Evolutionary conservation across 2,888 invertebrate species (phyloP), one percentile per base, ranked within the genome.

Genomic region (Aspidiotus destructor): DNA sequence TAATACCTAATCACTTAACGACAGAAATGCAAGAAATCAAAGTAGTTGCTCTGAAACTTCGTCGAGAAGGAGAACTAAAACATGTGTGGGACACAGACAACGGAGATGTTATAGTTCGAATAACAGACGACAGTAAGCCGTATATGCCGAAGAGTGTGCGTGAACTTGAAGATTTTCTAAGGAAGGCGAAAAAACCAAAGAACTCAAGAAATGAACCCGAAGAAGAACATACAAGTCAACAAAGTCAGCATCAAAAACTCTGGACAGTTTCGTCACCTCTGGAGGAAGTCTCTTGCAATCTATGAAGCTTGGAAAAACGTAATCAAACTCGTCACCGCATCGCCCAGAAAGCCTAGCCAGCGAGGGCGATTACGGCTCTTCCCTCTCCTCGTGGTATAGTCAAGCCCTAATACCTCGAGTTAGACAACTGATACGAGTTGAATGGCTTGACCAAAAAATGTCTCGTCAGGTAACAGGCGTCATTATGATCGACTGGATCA

Each of bases 21-120:
- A n/a, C n/a, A n/a, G n/a, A n/a, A n/a, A n/a, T n/a, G n/a, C n/a
- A n/a, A n/a, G n/a, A n/a, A n/a, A n/a, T n/a, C n/a, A n/a, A n/a
- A n/a, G n/a, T n/a, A n/a, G n/a, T n/a, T n/a, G n/a, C n/a, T n/a
- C n/a, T n/a, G n/a, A n/a, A n/a, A n/a, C n/a, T n/a, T n/a, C n/a
- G n/a, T 48, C 48, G 48, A 48, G 48, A 48, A 48, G 48, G 48
- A 48, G 6, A 48, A 48, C 3, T 48, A 6, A 48, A 48, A 48
- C 48, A 48, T 48, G 48, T 48, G n/a, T 48, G 48, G 48, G 48
- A 48, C 48, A 13, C 48, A 48, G n/a, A 48, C 48, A 48, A 48
- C 6, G 48, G 48, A 48, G 48, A 48, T n/a, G 48, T 48, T n/a
- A 2, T 48, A 48, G n/a, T 48, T 48, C 48, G 48, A 11, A n/a